phyloP scores from a whole-genome alignment of 2,797 vertebrate genomes.

The Diglossa cyanea region DNA sequence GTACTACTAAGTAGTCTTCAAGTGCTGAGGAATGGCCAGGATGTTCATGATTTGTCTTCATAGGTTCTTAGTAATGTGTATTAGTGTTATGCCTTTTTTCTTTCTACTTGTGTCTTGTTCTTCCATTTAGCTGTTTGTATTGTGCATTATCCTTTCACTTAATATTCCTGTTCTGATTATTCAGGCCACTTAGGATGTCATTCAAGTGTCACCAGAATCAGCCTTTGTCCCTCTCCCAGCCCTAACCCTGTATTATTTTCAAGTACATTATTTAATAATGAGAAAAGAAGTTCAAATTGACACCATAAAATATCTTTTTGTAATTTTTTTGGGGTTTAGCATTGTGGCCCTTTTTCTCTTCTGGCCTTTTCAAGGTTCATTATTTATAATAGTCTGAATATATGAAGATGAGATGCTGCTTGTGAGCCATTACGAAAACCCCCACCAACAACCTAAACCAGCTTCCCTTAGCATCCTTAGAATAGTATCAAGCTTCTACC shows the following conservation, averaged over 20 bases:
- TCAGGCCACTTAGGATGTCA: background rate
- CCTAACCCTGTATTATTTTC: background rate
- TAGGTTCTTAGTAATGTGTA: background rate
- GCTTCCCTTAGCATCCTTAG: background rate
- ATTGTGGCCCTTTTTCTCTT: background rate
- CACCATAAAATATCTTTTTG: background rate
- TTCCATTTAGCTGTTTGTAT: background rate
- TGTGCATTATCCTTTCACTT: background rate
- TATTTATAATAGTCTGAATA: background rate
- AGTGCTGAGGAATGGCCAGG: background rate
- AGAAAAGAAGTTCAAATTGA: background rate
- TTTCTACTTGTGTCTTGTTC: background rate
- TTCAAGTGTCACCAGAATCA: background rate
- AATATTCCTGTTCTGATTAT: background rate
- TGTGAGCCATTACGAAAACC: background rate
- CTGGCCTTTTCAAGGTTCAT: background rate
- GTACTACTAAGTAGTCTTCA: background rate
- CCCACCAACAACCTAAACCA: background rate
- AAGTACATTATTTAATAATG: background rate
- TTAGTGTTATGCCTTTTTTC: background rate
- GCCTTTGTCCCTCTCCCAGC: background rate
- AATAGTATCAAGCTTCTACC: background rate
- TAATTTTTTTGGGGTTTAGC: background rate
- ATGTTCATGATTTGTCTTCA: background rate
- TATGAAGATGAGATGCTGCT: background rate